Percentiles rank a stretch among this genome's conserved stretches.
phyloP scores from a whole-genome alignment of 2,113 vertebrate genomes.

The Athene cunicularia region DNA sequence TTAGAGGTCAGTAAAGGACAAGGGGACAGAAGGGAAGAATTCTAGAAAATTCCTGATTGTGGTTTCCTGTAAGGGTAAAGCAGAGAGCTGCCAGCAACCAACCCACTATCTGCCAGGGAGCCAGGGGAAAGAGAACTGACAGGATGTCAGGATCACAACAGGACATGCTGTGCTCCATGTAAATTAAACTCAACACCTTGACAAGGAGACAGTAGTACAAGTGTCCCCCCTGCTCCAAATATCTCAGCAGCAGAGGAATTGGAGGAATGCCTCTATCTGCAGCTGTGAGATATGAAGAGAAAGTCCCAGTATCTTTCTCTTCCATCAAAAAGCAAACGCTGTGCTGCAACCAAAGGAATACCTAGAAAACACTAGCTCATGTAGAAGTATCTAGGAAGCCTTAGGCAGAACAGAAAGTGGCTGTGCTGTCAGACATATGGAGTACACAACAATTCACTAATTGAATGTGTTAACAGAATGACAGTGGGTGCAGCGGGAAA shows the following conservation, averaged over 20 bases:
- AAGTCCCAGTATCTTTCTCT: fast-evolving
- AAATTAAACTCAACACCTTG: background rate
- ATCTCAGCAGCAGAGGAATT: background rate
- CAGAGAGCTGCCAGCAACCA: background rate
- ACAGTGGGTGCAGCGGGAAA: background rate
- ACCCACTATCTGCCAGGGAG: fast-evolving
- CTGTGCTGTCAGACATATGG: fast-evolving
- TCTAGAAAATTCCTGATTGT: background rate
- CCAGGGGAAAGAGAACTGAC: background rate
- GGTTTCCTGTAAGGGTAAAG: background rate
- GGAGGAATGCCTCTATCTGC: background rate
- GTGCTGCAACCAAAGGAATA: background rate
- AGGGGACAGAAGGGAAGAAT: background rate
- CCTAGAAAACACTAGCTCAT: background rate
- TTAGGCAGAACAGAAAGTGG: background rate
- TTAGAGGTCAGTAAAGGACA: constrained; percentile 50
- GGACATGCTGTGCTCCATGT: background rate
- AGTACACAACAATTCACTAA: fast-evolving
- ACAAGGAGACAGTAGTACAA: background rate
- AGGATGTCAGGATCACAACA: background rate
- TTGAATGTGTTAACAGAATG: fast-evolving
- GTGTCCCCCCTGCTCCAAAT: background rate
- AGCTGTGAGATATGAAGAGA: background rate
- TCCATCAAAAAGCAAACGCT: background rate
- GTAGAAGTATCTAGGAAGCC: background rate